Evolutionary conservation across 2,888 invertebrate genomes (phyloP).

Genomic region (Chloroclysta siterata): DNA sequence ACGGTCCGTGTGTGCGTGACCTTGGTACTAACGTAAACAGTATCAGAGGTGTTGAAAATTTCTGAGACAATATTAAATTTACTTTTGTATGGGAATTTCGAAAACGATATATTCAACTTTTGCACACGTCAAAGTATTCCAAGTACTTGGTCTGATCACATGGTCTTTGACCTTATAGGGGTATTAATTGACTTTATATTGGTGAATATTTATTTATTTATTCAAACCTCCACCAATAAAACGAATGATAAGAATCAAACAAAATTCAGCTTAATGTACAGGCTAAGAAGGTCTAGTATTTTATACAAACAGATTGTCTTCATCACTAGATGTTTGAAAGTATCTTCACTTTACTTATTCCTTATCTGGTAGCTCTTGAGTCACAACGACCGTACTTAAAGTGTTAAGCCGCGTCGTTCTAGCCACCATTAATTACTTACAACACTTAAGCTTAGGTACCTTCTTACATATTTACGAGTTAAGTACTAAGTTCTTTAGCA

Average conservation of each 20-base stretch:
- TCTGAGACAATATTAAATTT: no score
- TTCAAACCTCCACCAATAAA: no score
- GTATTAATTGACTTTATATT: no score
- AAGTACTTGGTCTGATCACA: no score
- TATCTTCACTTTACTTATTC: constrained; percentile 9
- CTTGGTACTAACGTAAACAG: no score
- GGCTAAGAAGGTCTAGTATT: neutral
- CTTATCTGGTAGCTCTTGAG: constrained; percentile 10
- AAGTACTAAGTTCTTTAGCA: constrained; percentile 26
- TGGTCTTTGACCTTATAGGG: no score
- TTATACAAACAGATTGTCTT: neutral
- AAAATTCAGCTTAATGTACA: neutral
- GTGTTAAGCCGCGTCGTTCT: constrained; percentile 68
- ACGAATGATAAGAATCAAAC: neutral
- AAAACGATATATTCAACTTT: no score
- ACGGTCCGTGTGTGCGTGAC: no score
- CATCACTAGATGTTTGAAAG: constrained; percentile 1
- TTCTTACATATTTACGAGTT: constrained; percentile 37
- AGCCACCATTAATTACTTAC: constrained; percentile 69
- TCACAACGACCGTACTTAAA: constrained; percentile 66
- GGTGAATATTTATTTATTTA: no score
- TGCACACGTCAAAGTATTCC: no score
- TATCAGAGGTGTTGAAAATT: no score
- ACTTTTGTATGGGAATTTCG: no score
- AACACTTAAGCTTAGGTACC: constrained; percentile 47